Evolutionary conservation across 1,140 invertebrate genomes (phyloP), one percentile per base, ranked within the genome.

Genomic region (Laodelphax striatellus): DNA sequence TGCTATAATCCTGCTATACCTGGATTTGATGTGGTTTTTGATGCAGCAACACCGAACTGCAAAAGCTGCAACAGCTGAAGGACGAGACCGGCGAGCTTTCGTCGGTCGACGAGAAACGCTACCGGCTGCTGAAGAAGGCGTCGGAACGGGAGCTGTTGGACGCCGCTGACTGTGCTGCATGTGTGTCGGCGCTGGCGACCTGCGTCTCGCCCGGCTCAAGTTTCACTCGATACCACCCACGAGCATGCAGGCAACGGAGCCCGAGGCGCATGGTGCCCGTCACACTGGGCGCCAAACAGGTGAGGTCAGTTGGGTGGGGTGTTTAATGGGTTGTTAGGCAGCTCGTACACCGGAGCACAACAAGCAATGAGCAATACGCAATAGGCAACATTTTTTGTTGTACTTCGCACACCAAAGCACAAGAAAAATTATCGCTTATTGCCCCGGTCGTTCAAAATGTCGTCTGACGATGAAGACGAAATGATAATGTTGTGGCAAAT

Each of bases 181-280:
- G 0, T 99, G 97, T 75, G 96, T 99, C 0, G 95, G 95, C 41
- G 95, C 97, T 13, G 97, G 97, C 1, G 97, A 99, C 77, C 91
- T 92, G 0, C 76, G 97, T 21, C 72, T 99, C 2, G 83, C 87
- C 5, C 81, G 93, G 31, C 83, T 98, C 63, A 92, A 97, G 67
- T 99, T 99, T 74, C 87, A 94, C 65, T 96, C 94, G 6, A 98
- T 99, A 60, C 80, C 99, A 0, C 98, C 99, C 63, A 97, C 99
- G 73, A 96, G 94, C 65, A 82, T 82, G 80, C 92, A 99, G 76
- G 92, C 94, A 0, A 99, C 97, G 3, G 96, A 98, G 71, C 95
- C 95, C 0, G 95, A 98, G 68, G n/a, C 97, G 95, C 69, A 97
- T 98, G 92, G 95, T 98, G 5, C 94, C 97, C 0, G 95, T 99